These are phyloP conservation scores for Lepidurus apus DNA, from an alignment of 1,140 invertebrate genomes.

Conservation along the genomic window DNA sequence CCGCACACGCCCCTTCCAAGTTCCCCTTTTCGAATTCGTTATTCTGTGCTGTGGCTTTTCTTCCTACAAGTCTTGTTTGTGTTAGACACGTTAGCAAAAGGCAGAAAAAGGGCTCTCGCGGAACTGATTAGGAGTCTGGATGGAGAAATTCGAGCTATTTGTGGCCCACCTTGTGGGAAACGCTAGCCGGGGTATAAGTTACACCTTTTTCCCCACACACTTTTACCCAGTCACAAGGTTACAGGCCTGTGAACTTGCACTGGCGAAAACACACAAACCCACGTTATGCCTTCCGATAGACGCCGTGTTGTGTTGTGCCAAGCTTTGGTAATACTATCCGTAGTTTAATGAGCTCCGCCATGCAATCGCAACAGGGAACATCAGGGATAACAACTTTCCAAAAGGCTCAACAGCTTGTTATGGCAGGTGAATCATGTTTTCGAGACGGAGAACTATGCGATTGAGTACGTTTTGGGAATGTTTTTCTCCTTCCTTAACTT, in stretches of 20 bases:
- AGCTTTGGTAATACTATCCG: conserved; percentile 9
- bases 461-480: background rate
- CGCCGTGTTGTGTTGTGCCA: background rate
- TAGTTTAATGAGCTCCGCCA: conserved; percentile 14
- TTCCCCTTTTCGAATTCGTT: background rate
- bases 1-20: background rate
- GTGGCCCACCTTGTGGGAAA: conserved; percentile 20
- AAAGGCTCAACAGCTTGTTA: conserved; percentile 10
- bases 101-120: background rate
- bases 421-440: conserved; percentile 18
- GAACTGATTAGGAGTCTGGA: background rate
- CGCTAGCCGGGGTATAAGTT: background rate
- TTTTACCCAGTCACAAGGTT: background rate
- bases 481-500: too few species aligned
- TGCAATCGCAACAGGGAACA: conserved; percentile 16
- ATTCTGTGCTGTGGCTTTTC: background rate
- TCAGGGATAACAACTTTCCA: conserved; percentile 19
- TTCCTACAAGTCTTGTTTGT: background rate
- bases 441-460: background rate
- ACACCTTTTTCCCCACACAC: background rate
- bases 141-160: background rate
- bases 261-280: background rate
- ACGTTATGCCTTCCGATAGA: conserved; percentile 1
- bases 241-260: conserved; percentile 10
- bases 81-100: background rate